Evolutionary conservation across 1,140 invertebrate genomes (phyloP).

Genomic region (Macrobrachium nipponense): DNA sequence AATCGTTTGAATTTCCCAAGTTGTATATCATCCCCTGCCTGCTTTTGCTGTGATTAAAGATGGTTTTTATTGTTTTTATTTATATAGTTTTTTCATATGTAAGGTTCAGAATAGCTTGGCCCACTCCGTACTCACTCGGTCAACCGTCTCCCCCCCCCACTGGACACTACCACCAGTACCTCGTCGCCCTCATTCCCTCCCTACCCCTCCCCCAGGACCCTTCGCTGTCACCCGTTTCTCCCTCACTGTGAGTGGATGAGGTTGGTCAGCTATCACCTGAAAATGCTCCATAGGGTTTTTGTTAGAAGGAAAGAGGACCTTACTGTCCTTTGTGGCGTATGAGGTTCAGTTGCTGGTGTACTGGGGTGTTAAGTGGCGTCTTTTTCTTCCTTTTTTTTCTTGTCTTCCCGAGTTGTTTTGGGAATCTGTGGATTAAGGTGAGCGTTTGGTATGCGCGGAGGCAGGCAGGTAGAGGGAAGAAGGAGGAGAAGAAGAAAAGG

Average conservation of each 20-base stretch:
- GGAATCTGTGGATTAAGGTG: neutral
- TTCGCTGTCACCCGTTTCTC: too few species aligned
- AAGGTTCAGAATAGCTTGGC: slow-evolving; percentile 20
- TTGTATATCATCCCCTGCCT: neutral
- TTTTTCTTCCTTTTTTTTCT: neutral
- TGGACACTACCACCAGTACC: neutral
- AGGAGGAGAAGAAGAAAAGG: neutral
- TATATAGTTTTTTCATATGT: neutral
- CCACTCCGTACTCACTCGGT: slow-evolving; percentile 13
- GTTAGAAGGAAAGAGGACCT: too few species aligned
- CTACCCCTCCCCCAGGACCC: too few species aligned
- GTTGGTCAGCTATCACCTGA: too few species aligned
- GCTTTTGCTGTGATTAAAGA: neutral
- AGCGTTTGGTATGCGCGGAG: slow-evolving; percentile 11
- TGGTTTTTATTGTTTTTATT: too few species aligned
- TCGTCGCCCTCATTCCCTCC: neutral
- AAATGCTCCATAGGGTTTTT: too few species aligned
- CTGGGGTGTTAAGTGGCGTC: neutral
- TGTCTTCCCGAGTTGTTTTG: neutral
- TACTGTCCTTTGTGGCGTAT: too few species aligned
- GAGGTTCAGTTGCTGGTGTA: too few species aligned
- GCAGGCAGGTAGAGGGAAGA: slow-evolving; percentile 28
- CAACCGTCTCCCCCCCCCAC: slow-evolving; percentile 1
- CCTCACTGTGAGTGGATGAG: too few species aligned
- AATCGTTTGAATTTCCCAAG: neutral